Evolutionary conservation across 2,888 invertebrate genomes (phyloP), one percentile per base, ranked within the genome.

Genomic region (Lamellibrachia columna): DNA sequence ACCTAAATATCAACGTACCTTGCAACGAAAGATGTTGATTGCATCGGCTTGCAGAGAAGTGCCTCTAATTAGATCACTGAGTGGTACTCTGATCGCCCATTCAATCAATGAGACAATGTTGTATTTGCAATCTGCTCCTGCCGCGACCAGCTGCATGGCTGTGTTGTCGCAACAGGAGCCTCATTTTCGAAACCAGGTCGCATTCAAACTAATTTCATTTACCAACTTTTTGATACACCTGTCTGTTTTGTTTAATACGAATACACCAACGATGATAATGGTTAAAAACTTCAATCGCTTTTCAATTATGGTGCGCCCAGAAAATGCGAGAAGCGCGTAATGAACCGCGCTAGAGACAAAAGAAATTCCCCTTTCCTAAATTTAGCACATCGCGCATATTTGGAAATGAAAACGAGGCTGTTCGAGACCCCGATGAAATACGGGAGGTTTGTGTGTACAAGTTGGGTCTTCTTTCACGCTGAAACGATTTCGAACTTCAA

Each of bases 91-190:
- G 75, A 75, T 75, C 75, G 75, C 6, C 75, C 75, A 75, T 75
- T 75, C 75, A 75, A 75, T 75, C 75, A 75, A 75, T 75, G 75
- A 75, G 22, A 75, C 75, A 75, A 75, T 75, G 75, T 75, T 75
- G n/a, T 15, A 75, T 75, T 75, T n/a, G 75, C 75, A 22, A 75
- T 75, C 75, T 22, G 75, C 75, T 75, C 75, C 75, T 3, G 75
- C 75, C 75, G 75, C 7, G 22, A 75, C 75, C 75, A n/a, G 75
- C 75, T 75, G 75, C 75, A 15, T 75, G 75, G 75, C 75, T 75
- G 75, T 75, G 75, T 75, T 75, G 75, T 75, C 75, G 75, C 75
- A 75, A 75, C 75, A 75, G 75, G 75, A 75, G 75, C 75, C 75
- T 75, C 75, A 22, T 75, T 75, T 75, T 75, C 75, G 75, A 75